A percentile compares a stretch with the other conserved stretches of the same genome.
Evolutionary conservation across 1,140 invertebrate genomes (phyloP).

Genomic region (Drosophila lacteicornis): DNA sequence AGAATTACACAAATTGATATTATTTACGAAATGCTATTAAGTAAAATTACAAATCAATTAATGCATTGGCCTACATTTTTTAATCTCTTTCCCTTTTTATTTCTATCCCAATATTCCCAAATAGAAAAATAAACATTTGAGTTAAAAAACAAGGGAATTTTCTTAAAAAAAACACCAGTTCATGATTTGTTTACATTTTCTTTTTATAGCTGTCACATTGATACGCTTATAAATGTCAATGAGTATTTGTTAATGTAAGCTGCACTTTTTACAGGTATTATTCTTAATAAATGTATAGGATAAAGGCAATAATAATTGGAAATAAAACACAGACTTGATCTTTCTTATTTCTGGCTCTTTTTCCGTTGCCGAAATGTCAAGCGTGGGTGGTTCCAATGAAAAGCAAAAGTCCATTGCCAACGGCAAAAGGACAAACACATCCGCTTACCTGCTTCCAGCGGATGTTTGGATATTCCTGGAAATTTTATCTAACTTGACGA

Average conservation of each 20-base stretch:
- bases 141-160: background rate
- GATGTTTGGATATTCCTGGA: slow-evolving; percentile 11
- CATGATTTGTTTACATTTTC: background rate
- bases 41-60: slow-evolving; percentile 4
- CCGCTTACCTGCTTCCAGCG: slow-evolving; percentile 16
- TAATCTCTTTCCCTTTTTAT: background rate
- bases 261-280: background rate
- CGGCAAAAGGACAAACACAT: slow-evolving; percentile 6
- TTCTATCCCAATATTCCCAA: background rate
- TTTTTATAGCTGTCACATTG: background rate
- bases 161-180: background rate
- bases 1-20: background rate
- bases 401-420: slow-evolving; percentile 7
- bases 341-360: background rate
- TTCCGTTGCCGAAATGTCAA: background rate
- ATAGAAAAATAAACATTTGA: background rate
- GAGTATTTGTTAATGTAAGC: background rate
- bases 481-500: background rate
- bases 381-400: background rate
- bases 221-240: background rate
- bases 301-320: slow-evolving; percentile 11
- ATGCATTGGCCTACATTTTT: background rate
- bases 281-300: background rate
- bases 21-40: background rate
- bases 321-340: background rate